phyloP scores from a whole-genome alignment of 30 jellyfish, hydroid and myxozoan genomes.

The Chrysaora quinquecirrha region DNA sequence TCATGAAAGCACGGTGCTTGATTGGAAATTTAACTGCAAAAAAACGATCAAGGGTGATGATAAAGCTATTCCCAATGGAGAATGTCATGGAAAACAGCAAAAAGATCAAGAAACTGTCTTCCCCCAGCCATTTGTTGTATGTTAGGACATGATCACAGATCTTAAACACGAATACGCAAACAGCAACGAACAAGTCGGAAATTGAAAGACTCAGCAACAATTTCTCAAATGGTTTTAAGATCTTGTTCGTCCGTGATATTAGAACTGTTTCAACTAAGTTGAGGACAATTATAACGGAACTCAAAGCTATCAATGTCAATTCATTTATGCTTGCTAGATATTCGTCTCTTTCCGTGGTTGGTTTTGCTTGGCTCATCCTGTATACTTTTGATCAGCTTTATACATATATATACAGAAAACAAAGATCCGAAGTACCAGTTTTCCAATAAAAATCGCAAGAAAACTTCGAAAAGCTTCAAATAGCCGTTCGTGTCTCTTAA shows the following conservation, averaged over 20 bases:
- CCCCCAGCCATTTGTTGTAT: not conserved
- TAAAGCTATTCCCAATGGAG: not conserved
- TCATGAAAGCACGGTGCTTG: slow-evolving; percentile 5
- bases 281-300: not conserved
- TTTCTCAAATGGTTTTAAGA: slow-evolving; percentile 12
- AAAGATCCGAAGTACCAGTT: too few relatives aligned
- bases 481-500: too few relatives aligned
- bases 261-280: not conserved
- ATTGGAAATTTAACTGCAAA: slow-evolving; percentile 27
- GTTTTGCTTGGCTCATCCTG: too few relatives aligned
- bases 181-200: not conserved
- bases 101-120: slow-evolving; percentile 4
- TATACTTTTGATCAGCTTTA: too few relatives aligned
- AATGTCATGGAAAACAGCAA: not conserved
- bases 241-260: not conserved
- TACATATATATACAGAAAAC: too few relatives aligned
- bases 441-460: too few relatives aligned
- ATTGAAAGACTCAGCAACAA: not conserved
- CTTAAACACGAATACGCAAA: not conserved
- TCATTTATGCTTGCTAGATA: too few relatives aligned
- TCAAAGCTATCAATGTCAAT: not conserved
- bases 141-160: not conserved
- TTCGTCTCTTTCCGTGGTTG: not conserved
- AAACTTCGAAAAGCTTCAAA: too few relatives aligned
- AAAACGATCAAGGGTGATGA: slow-evolving; percentile 34